Percentiles rank a stretch among this genome's conserved stretches.
Evolutionary conservation across 2,113 vertebrate genomes (phyloP).

Genomic region (Rhabdornis inornatus): DNA sequence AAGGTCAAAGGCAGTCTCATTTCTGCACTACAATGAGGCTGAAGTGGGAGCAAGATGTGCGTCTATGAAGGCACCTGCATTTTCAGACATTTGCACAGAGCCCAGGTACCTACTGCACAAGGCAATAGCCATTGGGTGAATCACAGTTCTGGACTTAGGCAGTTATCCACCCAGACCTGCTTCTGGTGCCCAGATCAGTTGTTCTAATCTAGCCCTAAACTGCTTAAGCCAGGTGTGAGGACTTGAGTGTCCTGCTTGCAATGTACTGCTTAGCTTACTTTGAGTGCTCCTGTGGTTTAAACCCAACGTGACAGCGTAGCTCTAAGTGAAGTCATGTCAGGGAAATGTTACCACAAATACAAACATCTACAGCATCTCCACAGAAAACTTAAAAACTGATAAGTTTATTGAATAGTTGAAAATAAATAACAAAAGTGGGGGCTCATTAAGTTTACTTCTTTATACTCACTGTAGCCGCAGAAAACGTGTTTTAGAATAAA

Average conservation of each 20-base stretch:
- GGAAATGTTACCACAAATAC: not conserved
- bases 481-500: not conserved
- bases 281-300: not conserved
- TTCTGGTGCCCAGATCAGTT: not conserved
- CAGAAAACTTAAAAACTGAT: not conserved
- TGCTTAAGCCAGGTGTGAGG: not conserved
- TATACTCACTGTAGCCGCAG: not conserved
- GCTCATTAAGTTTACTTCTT: not conserved
- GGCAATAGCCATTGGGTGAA: not conserved
- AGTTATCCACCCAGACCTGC: not conserved
- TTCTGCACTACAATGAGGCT: not conserved
- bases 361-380: not conserved
- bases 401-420: constrained; percentile 21
- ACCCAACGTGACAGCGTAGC: accelerated
- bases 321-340: accelerated
- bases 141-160: not conserved
- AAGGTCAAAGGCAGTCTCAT: not conserved
- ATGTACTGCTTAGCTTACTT: not conserved
- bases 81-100: not conserved
- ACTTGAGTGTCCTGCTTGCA: not conserved
- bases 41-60: not conserved
- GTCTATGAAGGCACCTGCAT: not conserved
- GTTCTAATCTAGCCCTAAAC: not conserved
- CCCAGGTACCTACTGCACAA: not conserved
- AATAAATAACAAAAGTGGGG: not conserved